Percentiles rank a stretch among this genome's conserved stretches.
Evolutionary conservation across 1,140 invertebrate genomes (phyloP).

Genomic region (Batillaria attramentaria): DNA sequence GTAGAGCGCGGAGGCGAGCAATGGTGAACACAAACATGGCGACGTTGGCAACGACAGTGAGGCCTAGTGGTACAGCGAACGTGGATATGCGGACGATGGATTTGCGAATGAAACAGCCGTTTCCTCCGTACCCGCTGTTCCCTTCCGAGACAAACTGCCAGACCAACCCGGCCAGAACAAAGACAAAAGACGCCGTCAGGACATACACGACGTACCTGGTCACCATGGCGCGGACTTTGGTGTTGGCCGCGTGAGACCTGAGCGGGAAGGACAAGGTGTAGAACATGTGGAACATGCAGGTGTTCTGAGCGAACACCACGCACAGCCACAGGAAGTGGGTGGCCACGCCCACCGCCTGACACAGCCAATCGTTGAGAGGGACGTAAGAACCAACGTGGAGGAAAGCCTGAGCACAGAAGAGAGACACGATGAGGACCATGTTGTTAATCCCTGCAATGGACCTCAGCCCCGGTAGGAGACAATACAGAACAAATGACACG

Average conservation of each 20-base stretch:
- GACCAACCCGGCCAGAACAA: not conserved
- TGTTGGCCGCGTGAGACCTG: not conserved
- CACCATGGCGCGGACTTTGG: not conserved
- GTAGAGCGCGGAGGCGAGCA: not conserved
- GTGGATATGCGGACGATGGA: not conserved
- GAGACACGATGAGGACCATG: not conserved
- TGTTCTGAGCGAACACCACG: conserved; percentile 14
- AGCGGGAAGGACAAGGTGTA: conserved; percentile 24
- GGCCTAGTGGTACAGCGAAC: conserved; percentile 17
- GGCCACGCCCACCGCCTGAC: conserved; percentile 11
- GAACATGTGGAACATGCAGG: conserved; percentile 26
- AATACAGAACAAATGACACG: conserved; percentile 10
- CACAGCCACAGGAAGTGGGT: conserved; percentile 15
- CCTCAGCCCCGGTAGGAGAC: conserved; percentile 13
- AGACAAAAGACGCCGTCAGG: not conserved
- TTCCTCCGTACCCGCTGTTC: conserved; percentile 10
- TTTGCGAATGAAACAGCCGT: conserved; percentile 8
- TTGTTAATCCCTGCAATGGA: conserved; percentile 20
- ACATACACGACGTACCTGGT: conserved; percentile 12
- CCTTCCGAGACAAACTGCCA: conserved; percentile 4
- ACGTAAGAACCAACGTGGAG: conserved; percentile 5
- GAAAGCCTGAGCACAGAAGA: conserved; percentile 13
- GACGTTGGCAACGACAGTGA: not conserved
- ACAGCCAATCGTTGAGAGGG: not conserved
- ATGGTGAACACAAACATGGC: conserved; percentile 22